A percentile compares a stretch with the other conserved stretches of the same genome.
phyloP scores from a whole-genome alignment of 2,888 invertebrate genomes.

The Carcina quercana region DNA sequence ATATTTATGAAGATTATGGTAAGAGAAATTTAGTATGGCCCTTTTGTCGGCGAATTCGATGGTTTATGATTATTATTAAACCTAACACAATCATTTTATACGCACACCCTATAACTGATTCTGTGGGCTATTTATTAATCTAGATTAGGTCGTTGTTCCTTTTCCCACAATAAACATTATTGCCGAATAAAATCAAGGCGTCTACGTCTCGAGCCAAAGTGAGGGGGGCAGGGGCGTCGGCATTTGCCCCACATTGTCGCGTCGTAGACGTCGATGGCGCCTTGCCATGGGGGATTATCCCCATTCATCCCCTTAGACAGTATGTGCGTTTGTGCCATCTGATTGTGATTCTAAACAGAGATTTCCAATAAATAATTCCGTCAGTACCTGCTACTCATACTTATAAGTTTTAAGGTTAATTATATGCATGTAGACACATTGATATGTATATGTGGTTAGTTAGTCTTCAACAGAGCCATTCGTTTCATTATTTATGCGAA shows the following conservation, averaged over 20 bases:
- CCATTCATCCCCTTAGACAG: constrained; percentile 24
- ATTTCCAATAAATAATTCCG: constrained; percentile 1
- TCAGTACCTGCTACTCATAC: no score
- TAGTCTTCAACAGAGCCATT: no score
- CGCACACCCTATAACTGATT: no score
- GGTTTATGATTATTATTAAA: no score
- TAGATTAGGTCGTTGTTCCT: constrained; percentile 3
- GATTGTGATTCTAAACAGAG: constrained; percentile 3
- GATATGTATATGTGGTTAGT: background rate
- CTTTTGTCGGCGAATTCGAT: no score
- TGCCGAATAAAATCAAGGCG: constrained; percentile 5
- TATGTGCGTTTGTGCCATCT: constrained; percentile 21
- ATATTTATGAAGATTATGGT: no score
- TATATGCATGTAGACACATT: background rate
- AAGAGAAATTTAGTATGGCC: no score
- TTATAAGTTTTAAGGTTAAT: no score
- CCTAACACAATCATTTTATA: no score
- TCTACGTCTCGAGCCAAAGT: background rate
- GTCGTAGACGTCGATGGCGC: constrained; percentile 17
- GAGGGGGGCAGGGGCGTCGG: constrained; percentile 24
- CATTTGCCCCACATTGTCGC: constrained; percentile 39
- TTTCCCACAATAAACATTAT: background rate
- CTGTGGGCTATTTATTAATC: no score
- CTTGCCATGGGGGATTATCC: constrained; percentile 31
- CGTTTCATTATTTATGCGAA: no score